phyloP scores from a whole-genome alignment of 2,888 invertebrate genomes.

The Oxycera nigricornis region DNA sequence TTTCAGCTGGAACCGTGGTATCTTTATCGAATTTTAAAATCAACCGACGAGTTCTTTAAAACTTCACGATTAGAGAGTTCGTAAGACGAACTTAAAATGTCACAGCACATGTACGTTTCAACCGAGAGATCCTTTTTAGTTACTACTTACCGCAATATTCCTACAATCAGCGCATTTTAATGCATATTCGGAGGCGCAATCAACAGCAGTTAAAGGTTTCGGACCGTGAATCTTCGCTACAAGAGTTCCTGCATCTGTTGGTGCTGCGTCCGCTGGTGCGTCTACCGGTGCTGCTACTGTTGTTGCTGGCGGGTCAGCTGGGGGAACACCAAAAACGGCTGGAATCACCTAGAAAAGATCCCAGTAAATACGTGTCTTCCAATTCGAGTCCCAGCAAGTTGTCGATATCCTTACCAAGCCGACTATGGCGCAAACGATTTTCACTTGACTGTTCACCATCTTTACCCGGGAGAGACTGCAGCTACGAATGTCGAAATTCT shows the following conservation, averaged over 20 bases:
- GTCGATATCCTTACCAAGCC: conserved; percentile 21
- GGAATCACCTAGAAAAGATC: background rate
- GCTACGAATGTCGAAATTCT: conserved; percentile 5
- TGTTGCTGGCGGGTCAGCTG: background rate
- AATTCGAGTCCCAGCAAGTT: background rate
- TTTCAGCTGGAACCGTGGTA: background rate
- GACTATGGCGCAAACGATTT: conserved; percentile 1
- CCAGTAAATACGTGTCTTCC: background rate
- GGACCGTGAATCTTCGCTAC: background rate
- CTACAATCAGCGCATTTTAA: conserved; percentile 30
- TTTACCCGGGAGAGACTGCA: conserved; percentile 2
- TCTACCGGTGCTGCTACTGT: background rate
- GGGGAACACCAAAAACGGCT: background rate
- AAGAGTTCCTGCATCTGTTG: background rate
- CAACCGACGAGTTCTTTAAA: too few relatives aligned
- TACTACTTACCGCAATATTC: conserved; percentile 21
- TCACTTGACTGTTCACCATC: conserved; percentile 12
- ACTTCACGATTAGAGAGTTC: too few relatives aligned
- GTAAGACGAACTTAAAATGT: background rate
- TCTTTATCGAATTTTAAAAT: too few relatives aligned
- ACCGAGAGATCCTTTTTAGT: background rate
- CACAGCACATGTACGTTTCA: background rate
- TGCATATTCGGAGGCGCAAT: conserved; percentile 1
- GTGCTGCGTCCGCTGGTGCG: background rate
- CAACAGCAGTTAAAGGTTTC: background rate